Percentiles rank a stretch among this genome's conserved stretches.
These are phyloP conservation scores for Poecilia picta DNA, from an alignment of 2,797 vertebrate genomes.

Conservation along the genomic window DNA sequence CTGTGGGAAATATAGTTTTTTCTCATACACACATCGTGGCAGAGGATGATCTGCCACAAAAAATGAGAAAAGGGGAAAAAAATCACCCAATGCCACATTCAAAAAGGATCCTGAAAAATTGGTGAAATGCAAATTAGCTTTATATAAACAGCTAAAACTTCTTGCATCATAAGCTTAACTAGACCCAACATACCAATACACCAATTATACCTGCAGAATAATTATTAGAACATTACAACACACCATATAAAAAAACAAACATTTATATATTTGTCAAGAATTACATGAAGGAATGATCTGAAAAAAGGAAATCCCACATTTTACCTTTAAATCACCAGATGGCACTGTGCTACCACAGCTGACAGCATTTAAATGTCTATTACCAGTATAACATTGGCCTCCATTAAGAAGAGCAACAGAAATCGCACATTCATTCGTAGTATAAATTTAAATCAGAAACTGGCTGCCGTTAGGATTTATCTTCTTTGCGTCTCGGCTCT, in stretches of 20 bases:
- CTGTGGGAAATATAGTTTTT: not conserved
- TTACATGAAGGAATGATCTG: not conserved
- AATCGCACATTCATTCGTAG: constrained; percentile 1
- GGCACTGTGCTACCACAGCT: constrained; percentile 43
- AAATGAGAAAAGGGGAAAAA: not conserved
- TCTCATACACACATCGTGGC: not conserved
- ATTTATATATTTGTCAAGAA: not conserved
- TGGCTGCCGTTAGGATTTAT: constrained; percentile 22
- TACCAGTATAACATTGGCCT: not conserved
- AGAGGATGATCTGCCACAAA: not conserved
- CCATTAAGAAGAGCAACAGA: constrained; percentile 1
- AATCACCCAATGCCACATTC: not conserved
- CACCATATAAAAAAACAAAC: too few relatives aligned
- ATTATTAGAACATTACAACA: not conserved
- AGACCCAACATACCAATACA: not conserved
- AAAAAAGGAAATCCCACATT: not conserved
- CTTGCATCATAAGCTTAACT: not conserved
- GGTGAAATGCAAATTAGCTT: not conserved
- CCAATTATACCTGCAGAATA: not conserved
- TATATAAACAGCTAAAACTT: not conserved
- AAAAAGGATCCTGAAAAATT: not conserved
- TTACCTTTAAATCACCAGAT: constrained; percentile 45
- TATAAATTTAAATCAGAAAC: constrained; percentile 26
- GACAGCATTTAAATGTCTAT: not conserved
- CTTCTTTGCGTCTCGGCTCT: constrained; percentile 6